These are phyloP conservation scores for Indicator maculatus DNA, from an alignment of 2,113 vertebrate species.

Conservation along the genomic window DNA sequence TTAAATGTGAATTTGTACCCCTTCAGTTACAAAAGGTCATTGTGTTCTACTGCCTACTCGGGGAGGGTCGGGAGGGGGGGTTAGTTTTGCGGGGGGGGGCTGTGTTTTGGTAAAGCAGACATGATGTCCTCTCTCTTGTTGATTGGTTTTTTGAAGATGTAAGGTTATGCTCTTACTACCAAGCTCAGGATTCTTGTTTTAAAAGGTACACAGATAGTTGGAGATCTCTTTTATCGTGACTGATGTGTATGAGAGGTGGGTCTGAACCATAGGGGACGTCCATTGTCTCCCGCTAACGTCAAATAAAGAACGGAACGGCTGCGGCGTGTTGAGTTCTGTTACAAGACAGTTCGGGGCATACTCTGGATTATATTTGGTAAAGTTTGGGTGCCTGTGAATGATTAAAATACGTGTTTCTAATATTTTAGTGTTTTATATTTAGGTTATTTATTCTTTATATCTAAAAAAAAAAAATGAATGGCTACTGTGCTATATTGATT, in stretches of 20 bases:
- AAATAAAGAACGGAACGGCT: constrained; percentile 70
- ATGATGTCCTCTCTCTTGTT: constrained; percentile 71
- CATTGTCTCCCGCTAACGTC: constrained; percentile 64
- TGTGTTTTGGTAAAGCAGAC: constrained; percentile 71
- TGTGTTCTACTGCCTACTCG: constrained; percentile 83
- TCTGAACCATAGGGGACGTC: constrained; percentile 74
- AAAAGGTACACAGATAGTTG: constrained; percentile 83
- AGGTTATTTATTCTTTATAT: constrained; percentile 91
- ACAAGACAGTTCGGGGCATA: constrained; percentile 77
- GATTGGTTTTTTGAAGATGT: constrained; percentile 84
- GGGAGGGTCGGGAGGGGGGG: neutral
- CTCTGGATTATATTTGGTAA: constrained; percentile 81
- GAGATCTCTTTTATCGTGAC: constrained; percentile 74
- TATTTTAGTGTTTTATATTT: constrained; percentile 90
- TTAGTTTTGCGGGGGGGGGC: constrained; percentile 64
- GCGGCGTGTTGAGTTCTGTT: constrained; percentile 71
- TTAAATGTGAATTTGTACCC: constrained; percentile 90
- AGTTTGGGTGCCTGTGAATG: constrained; percentile 85
- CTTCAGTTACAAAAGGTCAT: constrained; percentile 84
- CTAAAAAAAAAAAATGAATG: constrained; percentile 64
- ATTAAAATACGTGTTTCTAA: constrained; percentile 84
- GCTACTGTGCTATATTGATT: constrained; percentile 86
- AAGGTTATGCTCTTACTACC: constrained; percentile 85
- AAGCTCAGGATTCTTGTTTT: constrained; percentile 86
- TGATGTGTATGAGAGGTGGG: constrained; percentile 77